These are phyloP conservation scores for Diadumene lineata DNA, from an alignment of 92 coral and sea anemone genomes.

Conservation along the genomic window DNA sequence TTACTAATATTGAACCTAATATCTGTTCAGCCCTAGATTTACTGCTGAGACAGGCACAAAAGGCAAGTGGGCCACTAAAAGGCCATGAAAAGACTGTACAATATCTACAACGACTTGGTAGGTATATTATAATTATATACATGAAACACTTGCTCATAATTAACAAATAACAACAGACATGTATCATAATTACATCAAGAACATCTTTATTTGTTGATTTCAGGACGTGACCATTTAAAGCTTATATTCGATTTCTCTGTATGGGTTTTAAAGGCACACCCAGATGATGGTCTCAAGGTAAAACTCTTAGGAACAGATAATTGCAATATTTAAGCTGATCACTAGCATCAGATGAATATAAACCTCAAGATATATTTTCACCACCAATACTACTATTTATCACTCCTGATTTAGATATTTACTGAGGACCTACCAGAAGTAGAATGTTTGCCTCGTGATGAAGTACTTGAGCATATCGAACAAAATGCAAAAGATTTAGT, in stretches of 20 bases:
- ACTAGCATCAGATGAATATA: neutral
- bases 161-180: too few relatives aligned
- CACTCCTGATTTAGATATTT: conserved; percentile 94
- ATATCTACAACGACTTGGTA: conserved; percentile 93
- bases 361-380: too few relatives aligned
- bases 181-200: too few relatives aligned
- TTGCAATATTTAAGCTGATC: neutral
- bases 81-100: conserved; percentile 96
- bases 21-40: conserved; percentile 78
- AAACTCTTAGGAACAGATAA: neutral
- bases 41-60: conserved; percentile 89
- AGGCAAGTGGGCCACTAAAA: conserved; percentile 79
- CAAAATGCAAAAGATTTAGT: conserved; percentile 80
- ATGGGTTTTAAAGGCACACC: conserved; percentile 97
- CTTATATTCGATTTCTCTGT: conserved; percentile 93
- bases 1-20: too few relatives aligned
- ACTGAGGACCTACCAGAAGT: conserved; percentile 99
- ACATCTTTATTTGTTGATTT: conserved; percentile 13
- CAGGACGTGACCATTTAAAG: conserved; percentile 85
- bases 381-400: too few relatives aligned
- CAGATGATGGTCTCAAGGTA: conserved; percentile 95
- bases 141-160: too few relatives aligned
- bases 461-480: conserved; percentile 91
- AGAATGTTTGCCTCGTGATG: conserved; percentile 85
- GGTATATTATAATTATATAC: too few relatives aligned